These are phyloP conservation scores for Lycaon pictus DNA, from an alignment of 2,113 vertebrate species.

Conservation along the genomic window DNA sequence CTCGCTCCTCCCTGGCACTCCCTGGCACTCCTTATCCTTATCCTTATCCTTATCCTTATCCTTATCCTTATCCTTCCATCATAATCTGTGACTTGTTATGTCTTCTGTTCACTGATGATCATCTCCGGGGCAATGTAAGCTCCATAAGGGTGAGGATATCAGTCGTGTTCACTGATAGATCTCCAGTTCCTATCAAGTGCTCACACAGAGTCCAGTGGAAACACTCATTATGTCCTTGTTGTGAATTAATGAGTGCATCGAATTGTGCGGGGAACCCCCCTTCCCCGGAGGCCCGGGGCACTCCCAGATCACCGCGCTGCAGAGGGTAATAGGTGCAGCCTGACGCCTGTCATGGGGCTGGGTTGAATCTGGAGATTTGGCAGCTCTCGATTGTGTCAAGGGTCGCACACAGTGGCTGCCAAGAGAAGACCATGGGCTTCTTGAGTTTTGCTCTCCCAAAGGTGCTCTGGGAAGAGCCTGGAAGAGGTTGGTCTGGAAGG, in stretches of 20 bases:
- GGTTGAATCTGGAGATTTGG: neutral
- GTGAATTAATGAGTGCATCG: neutral
- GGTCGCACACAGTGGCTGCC: rapidly evolving
- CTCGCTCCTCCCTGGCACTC: neutral
- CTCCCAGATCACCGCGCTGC: neutral
- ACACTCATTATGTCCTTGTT: neutral
- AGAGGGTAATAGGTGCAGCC: no score
- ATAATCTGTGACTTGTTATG: neutral
- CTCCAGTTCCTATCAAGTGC: neutral
- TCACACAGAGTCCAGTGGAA: neutral
- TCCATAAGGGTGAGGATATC: neutral
- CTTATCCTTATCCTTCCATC: neutral
- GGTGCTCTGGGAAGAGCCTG: neutral
- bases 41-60: no score
- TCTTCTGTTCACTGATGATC: neutral
- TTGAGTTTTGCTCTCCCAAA: neutral
- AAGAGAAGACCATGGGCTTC: neutral
- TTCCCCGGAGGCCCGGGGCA: neutral
- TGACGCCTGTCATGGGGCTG: neutral
- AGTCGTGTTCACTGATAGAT: neutral
- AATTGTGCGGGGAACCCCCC: neutral
- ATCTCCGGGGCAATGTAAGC: neutral
- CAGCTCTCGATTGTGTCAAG: neutral
- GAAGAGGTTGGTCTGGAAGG: neutral
- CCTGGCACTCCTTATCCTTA: neutral